Evolutionary conservation across 2,888 invertebrate species (phyloP).

Genomic region (Drosophila lacicola): DNA sequence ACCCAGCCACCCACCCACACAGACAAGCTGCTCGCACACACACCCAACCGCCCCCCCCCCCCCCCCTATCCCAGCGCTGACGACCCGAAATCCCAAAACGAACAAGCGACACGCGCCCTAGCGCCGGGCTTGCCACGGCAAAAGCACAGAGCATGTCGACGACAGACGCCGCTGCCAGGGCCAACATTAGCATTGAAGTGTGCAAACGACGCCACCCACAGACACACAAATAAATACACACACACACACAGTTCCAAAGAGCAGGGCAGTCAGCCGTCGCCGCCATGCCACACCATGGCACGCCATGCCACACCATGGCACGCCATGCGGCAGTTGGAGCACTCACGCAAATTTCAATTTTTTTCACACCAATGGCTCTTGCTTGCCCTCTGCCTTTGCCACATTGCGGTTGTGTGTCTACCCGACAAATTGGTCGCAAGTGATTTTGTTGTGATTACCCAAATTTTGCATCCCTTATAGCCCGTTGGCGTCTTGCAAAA

Average conservation of each 20-base stretch:
- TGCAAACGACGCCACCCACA: conserved; percentile 76
- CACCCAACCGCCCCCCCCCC: conserved; percentile 12
- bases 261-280: conserved; percentile 60
- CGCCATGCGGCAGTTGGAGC: conserved; percentile 72
- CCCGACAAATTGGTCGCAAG: conserved; percentile 56
- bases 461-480: not conserved
- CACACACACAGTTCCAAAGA: conserved; percentile 17
- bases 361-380: conserved; percentile 83
- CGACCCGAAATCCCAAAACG: conserved; percentile 72
- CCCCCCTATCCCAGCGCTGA: conserved; percentile 18
- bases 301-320: conserved; percentile 62
- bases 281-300: conserved; percentile 57
- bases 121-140: conserved; percentile 46
- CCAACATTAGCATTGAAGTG: conserved; percentile 82
- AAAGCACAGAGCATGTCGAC: conserved; percentile 71
- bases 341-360: conserved; percentile 82
- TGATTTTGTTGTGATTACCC: not conserved
- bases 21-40: conserved; percentile 42
- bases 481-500: not conserved
- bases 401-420: conserved; percentile 68
- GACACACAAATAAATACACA: conserved; percentile 46
- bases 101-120: conserved; percentile 78
- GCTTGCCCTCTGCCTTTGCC: conserved; percentile 76
- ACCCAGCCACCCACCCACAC: conserved; percentile 37
- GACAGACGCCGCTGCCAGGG: conserved; percentile 77